Evolutionary conservation across 1,140 invertebrate genomes (phyloP), one percentile per base, ranked within the genome.

Genomic region (Onthophagus taurus): DNA sequence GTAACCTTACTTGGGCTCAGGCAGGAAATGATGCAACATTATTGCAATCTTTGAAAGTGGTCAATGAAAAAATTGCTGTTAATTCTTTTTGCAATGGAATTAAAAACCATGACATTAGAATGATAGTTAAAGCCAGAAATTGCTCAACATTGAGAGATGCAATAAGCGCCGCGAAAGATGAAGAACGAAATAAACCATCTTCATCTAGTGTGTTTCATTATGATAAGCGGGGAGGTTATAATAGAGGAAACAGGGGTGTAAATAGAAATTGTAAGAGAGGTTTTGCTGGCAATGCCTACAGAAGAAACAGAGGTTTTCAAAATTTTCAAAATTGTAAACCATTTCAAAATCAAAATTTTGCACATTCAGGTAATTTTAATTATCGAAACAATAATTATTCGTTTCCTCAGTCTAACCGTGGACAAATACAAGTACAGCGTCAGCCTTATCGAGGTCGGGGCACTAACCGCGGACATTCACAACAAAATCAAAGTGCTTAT

Each of bases 21-120:
- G 19, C 44, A 8, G 44, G 46, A 7, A 23, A 43, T 37, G 41
- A 44, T 16, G 33, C 34, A 5, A 16, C 30, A n/a, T 26, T 12
- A 11, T 17, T 16, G 21, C 21, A 42, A 36, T 20, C 43, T 39
- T 29, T 50, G 13, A 42, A 34, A 34, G 8, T 17, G 6, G 31
- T 33, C 12, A 50, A 50, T 20, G 48, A 50, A 38, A 50, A 44
- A 47, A 31, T 42, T 31, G 45, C 35, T 9, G 21, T 43, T 14
- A 35, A 50, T 37, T 12, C 44, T 4, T 50, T 47, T 38, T 38
- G 44, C 16, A 50, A 50, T 20, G 34, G 44, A 9, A 13, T 48
- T 9, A n/a, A 24, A 29, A 49, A 34, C 37, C 16, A 30, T 13
- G 43, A 49, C 16, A 18, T 45, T 13, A 9, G 37, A 24, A 49